Conservation (phyloP, 2,888 invertebrate genomes). For the Cheilosia grossa region DNA sequence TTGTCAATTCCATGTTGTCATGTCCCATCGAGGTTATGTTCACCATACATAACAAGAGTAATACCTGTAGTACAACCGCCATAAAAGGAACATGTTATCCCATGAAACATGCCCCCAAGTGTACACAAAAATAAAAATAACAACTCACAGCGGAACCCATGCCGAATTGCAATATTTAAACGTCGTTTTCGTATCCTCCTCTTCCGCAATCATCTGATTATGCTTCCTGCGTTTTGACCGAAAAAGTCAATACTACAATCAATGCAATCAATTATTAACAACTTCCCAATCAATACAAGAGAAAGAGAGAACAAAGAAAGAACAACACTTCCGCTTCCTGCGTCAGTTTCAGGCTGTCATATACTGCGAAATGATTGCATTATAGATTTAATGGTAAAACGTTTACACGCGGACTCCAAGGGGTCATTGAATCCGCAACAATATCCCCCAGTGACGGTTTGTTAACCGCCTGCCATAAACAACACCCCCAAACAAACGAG, state of each 20-base stretch:
- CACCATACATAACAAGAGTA: constrained; percentile 14
- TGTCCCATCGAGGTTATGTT: constrained; percentile 1
- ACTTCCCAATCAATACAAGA: not conserved
- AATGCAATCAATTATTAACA: constrained; percentile 58
- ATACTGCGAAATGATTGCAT: constrained; percentile 47
- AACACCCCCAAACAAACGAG: constrained; percentile 16
- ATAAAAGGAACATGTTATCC: constrained; percentile 7
- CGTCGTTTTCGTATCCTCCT: constrained; percentile 22
- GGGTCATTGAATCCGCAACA: constrained; percentile 58
- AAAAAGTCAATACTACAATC: constrained; percentile 45
- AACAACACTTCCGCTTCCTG: constrained; percentile 25
- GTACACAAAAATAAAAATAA: constrained; percentile 2
- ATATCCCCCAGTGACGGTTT: constrained; percentile 11
- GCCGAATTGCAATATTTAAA: constrained; percentile 47
- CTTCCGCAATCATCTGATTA: constrained; percentile 28
- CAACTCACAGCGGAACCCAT: constrained; percentile 18
- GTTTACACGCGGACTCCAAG: constrained; percentile 29
- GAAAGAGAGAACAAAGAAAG: not conserved
- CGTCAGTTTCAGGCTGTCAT: not conserved
- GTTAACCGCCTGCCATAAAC: constrained; percentile 49
- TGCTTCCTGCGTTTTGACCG: constrained; percentile 40
- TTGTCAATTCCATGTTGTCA: constrained; percentile 46
- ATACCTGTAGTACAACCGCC: constrained; percentile 6
- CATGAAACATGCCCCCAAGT: constrained; percentile 7
- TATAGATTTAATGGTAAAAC: constrained; percentile 49